Evolutionary conservation across 2,797 vertebrate genomes (phyloP).

Genomic region (Clarias pachynema): DNA sequence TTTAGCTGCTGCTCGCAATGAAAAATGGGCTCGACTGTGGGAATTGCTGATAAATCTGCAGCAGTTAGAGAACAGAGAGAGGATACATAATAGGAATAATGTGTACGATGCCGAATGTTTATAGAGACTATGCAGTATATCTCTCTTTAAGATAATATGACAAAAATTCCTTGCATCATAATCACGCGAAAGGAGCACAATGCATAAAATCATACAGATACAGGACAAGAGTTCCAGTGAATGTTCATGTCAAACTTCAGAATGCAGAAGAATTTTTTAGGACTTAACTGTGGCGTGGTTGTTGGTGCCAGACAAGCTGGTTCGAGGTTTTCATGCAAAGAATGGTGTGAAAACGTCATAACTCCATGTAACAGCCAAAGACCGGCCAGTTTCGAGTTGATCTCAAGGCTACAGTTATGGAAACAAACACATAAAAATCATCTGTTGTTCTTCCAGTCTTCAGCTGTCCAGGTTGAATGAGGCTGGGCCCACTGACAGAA

Average conservation of each 20-base stretch:
- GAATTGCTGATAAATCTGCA: slow-evolving; percentile 28
- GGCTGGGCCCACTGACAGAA: not conserved
- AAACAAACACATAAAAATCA: too few relatives aligned
- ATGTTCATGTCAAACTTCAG: not conserved
- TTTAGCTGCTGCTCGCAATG: slow-evolving; percentile 23
- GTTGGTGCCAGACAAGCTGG: not conserved
- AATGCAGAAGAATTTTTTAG: not conserved
- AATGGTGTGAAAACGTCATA: too few relatives aligned
- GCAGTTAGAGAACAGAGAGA: slow-evolving; percentile 29
- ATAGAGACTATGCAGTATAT: not conserved
- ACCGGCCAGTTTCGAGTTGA: too few relatives aligned
- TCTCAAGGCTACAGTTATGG: too few relatives aligned
- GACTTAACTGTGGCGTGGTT: not conserved
- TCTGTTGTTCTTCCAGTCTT: too few relatives aligned
- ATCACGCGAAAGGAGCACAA: not conserved
- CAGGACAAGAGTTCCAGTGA: not conserved
- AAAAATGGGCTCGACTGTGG: slow-evolving; percentile 33
- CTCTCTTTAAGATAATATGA: not conserved
- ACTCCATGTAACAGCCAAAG: too few relatives aligned
- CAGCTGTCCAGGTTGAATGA: not conserved
- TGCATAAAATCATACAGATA: not conserved
- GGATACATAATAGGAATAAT: not conserved
- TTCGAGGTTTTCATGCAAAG: too few relatives aligned
- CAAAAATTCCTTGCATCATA: not conserved
- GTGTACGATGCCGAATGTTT: not conserved